Base-by-base conservation (phyloP, 2,888 invertebrate species). In the Xiphydria camelus region DNA sequence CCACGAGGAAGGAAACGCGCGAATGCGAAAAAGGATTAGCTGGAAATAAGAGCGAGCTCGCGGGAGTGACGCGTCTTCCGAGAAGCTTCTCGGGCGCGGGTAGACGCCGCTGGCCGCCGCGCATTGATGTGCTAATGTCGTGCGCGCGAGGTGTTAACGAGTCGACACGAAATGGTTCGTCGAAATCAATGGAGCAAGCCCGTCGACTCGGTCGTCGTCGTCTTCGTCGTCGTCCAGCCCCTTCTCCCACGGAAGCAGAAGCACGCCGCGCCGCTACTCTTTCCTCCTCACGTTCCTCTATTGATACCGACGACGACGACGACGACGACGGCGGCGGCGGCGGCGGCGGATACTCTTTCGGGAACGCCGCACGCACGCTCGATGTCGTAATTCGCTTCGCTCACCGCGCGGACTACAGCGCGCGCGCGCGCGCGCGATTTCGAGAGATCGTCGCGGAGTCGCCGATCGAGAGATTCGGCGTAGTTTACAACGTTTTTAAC, bases 1-100 rank as follows among this genome's bases (percentile, higher is more conserved):
- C 52, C 53, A 51, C 51, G 47, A 61, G 61, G 62, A 66, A 64
- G 62, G 60, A 63, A 66, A 60, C 45, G 45, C 56, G 35, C 42
- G 41, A 35, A 14, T 12, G 12, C 29, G 9, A 38, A 33, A 36
- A 36, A 34, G 19, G 36, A 40, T 48, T 41, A 41, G 39, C 36
- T 41, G 46, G 51, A 56, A 52, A 47, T n/a, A 35, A 53, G 49
- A 49, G 52, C 46, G 45, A 35, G 31, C 41, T 32, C 45, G n/a
- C n/a, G n/a, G n/a, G n/a, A 34, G 38, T 50, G 57, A 59, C 51
- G 61, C 38, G 39, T 17, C 7, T 33, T 34, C 12, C 9, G 14
- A 23, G 22, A 35, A 33, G 23, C 15, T 5, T 7, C 12, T n/a
- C n/a, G 21, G 15, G 26, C 12, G n/a, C 7, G 6, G 37, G 44